Base-by-base conservation (phyloP, 2,888 invertebrate genomes). In the Andrena dorsata region DNA sequence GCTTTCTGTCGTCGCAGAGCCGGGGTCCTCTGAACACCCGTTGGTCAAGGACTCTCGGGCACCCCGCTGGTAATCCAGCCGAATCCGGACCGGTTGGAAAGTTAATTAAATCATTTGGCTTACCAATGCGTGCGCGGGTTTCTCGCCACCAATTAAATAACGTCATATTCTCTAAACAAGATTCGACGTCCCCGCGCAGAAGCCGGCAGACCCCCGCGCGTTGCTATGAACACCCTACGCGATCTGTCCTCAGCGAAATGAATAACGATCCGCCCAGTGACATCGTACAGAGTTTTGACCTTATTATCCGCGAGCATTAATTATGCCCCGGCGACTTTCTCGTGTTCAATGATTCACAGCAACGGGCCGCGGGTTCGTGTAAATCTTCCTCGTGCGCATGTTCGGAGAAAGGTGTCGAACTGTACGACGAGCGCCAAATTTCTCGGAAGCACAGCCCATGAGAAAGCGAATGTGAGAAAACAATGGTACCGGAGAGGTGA, bases 31-130 rank as follows among this genome's bases (percentile, higher is more conserved):
- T 8, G 73, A 26, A 70, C 56, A 28, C 28, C 65, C 83, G 66
- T 78, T 70, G 68, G 68, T 66, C 79, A 83, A 79, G 83, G 83
- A 75, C 75, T 75, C 47, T 53, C 68, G 56, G 75, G 49, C 66
- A 72, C 35, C 83, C 83, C 79, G 85, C 82, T 85, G 85, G 75
- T 79, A 70, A 74, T 79, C 69, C 82, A 16, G 79, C 76, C 76
- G 84, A 85, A 83, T 82, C 86, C 72, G 70, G 83, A 83, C 87
- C 82, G 78, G 80, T 86, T 87, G 77, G 85, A 87, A 87, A 87
- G 84, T 87, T 86, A 87, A 88, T 87, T 88, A 86, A 88, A 85
- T 88, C 86, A 88, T 88, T 85, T 73, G 58, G 49, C 61, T 49
- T 64, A 63, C 73, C 81, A 47, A 71, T 63, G 53, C 35, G 53